phyloP scores from a whole-genome alignment of 2,888 invertebrate genomes.

The Catocala nupta region DNA sequence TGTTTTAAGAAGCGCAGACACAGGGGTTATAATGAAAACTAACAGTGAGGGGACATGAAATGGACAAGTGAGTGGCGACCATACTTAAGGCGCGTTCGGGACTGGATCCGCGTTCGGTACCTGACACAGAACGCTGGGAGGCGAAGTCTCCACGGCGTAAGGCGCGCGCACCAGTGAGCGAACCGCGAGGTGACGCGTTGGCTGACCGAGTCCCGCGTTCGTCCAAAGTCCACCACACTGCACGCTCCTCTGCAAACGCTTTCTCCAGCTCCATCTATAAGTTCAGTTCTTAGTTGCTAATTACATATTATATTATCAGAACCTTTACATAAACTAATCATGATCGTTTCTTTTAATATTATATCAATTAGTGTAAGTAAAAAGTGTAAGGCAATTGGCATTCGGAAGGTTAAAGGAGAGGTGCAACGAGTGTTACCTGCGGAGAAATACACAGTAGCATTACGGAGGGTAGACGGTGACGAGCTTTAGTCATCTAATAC shows the following conservation, averaged over 20 bases:
- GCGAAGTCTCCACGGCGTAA: slow-evolving; percentile 91
- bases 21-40: slow-evolving; percentile 9
- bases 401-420: too few relatives aligned
- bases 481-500: too few relatives aligned
- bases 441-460: too few relatives aligned
- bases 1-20: background rate
- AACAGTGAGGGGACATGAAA: slow-evolving; percentile 26
- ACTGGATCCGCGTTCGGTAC: slow-evolving; percentile 68
- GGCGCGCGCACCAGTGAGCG: slow-evolving; percentile 90
- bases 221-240: slow-evolving; percentile 96
- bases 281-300: slow-evolving; percentile 1
- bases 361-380: too few relatives aligned
- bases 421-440: too few relatives aligned
- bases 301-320: too few relatives aligned
- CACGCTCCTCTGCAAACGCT: slow-evolving; percentile 95
- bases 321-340: too few relatives aligned
- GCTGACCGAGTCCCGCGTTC: slow-evolving; percentile 93
- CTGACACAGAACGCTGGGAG: slow-evolving; percentile 91
- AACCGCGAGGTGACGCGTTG: slow-evolving; percentile 93
- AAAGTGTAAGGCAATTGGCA: too few relatives aligned
- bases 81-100: slow-evolving; percentile 25
- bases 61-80: slow-evolving; percentile 52
- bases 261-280: slow-evolving; percentile 91
- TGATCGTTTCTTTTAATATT: too few relatives aligned
- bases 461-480: too few relatives aligned